Evolutionary conservation across 2,888 invertebrate genomes (phyloP).

Genomic region (Strigamia crassipes): DNA sequence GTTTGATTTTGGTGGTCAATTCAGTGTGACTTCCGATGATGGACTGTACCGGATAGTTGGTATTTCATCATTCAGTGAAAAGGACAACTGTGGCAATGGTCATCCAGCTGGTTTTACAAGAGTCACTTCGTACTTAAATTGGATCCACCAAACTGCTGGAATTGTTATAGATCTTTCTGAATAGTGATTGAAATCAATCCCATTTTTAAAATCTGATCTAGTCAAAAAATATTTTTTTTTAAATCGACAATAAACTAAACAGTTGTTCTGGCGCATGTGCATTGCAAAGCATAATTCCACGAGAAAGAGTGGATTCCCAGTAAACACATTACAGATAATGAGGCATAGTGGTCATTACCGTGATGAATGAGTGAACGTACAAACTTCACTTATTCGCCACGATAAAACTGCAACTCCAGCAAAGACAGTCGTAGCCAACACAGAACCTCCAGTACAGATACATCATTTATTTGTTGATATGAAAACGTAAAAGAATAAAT

Average conservation of each 20-base stretch:
- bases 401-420: no score
- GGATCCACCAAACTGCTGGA: slow-evolving; percentile 1
- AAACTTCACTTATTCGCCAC: no score
- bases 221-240: neutral
- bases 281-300: no score
- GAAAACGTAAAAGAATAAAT: neutral
- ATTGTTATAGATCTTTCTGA: neutral
- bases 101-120: slow-evolving; percentile 20
- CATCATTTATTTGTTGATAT: no score
- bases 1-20: slow-evolving; percentile 38
- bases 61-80: slow-evolving; percentile 12
- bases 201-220: neutral
- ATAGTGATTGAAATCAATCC: neutral
- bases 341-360: no score
- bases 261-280: no score
- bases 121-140: slow-evolving; percentile 16
- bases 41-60: slow-evolving; percentile 29
- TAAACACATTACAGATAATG: no score
- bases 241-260: no score
- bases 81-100: slow-evolving; percentile 11
- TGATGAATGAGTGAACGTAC: no score
- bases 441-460: no score
- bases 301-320: no score
- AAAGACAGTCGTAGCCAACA: no score
- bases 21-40: neutral